These are phyloP conservation scores for Amazonetta brasiliensis DNA, from an alignment of 2,797 vertebrate species.

Conservation along the genomic window DNA sequence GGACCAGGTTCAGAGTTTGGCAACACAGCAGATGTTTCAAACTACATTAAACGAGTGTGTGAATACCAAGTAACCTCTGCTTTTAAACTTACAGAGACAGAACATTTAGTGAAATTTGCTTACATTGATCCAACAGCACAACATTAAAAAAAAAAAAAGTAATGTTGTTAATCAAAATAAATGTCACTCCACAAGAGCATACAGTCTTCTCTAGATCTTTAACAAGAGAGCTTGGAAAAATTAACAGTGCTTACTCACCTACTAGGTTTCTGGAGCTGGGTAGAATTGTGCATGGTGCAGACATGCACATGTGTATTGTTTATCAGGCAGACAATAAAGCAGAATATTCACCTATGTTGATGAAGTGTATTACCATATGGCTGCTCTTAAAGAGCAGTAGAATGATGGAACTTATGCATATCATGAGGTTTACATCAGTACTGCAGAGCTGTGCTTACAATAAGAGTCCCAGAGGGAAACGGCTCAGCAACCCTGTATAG, in stretches of 20 bases:
- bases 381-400: neutral
- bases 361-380: neutral
- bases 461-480: neutral
- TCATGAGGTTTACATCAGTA: neutral
- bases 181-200: neutral
- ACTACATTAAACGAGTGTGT: neutral
- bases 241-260: neutral
- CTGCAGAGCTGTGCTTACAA: neutral
- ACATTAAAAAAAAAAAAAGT: neutral
- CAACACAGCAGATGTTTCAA: constrained; percentile 23
- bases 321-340: neutral
- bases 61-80: neutral
- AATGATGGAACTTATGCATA: neutral
- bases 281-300: rapidly evolving
- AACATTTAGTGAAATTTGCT: neutral
- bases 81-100: neutral
- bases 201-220: neutral
- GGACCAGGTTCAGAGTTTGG: neutral
- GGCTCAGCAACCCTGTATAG: neutral
- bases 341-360: neutral
- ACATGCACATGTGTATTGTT: too few species aligned
- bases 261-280: neutral
- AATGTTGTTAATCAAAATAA: neutral
- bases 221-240: neutral
- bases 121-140: neutral